Evolutionary conservation across 1,140 invertebrate species (phyloP).

Genomic region (Aphis craccivora): DNA sequence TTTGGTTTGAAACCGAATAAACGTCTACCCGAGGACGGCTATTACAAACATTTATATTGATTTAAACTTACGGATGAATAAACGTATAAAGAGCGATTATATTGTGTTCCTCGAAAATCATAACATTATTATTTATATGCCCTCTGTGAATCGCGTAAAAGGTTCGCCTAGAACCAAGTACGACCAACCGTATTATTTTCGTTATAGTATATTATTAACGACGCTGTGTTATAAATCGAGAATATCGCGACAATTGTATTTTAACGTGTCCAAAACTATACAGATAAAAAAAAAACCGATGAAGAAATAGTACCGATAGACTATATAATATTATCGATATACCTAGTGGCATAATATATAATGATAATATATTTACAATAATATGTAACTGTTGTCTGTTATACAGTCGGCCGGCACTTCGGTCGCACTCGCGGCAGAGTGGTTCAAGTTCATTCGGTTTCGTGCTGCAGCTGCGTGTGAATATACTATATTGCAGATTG

Average conservation of each 20-base stretch:
- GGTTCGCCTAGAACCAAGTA: background rate
- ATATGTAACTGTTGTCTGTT: too few relatives aligned
- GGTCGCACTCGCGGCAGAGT: background rate
- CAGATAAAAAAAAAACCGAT: too few relatives aligned
- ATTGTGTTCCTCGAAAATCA: background rate
- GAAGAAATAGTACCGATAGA: background rate
- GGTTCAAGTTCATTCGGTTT: constrained; percentile 49
- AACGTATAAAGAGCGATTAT: background rate
- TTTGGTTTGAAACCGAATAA: background rate
- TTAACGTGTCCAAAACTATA: background rate
- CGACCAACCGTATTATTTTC: background rate
- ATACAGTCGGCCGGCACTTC: background rate
- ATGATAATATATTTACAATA: background rate
- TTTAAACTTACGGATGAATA: background rate
- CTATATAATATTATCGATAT: background rate
- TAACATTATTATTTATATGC: background rate
- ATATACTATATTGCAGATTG: background rate
- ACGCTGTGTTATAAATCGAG: background rate
- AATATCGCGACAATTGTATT: background rate
- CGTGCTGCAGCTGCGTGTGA: background rate
- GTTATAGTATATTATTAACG: too few relatives aligned
- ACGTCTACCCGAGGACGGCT: background rate
- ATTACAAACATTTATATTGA: background rate
- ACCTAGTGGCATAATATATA: background rate
- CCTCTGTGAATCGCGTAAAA: too few relatives aligned